Percentiles rank a stretch among this genome's conserved stretches.
These are phyloP conservation scores for Cavia porcellus DNA, from an alignment of 2,113 vertebrate genomes.

Conservation along the genomic window DNA sequence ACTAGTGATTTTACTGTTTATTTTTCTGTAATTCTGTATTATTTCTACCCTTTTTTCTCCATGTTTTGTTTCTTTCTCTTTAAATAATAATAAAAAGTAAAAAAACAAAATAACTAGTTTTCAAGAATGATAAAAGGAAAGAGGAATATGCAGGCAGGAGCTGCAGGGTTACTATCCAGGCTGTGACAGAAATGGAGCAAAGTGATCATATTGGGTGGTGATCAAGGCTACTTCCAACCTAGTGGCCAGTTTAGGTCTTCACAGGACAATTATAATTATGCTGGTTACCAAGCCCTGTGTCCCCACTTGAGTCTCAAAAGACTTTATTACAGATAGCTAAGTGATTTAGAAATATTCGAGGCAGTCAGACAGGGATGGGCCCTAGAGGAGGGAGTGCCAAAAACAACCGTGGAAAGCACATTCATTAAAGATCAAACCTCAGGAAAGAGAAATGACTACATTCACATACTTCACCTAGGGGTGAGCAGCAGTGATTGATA, in stretches of 20 bases:
- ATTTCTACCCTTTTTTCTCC: too few species aligned
- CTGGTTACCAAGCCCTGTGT: background rate
- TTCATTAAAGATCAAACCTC: background rate
- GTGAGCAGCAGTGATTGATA: background rate
- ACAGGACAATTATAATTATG: background rate
- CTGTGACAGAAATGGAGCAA: background rate
- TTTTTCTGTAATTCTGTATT: too few species aligned
- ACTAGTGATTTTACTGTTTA: too few species aligned
- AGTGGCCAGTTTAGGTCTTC: background rate
- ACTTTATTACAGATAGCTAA: background rate
- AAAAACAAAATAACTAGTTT: background rate
- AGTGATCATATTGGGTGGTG: rapidly evolving
- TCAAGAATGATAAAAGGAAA: conserved; percentile 17
- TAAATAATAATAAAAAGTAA: too few species aligned
- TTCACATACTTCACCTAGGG: background rate
- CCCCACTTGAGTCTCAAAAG: background rate
- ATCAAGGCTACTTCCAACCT: background rate
- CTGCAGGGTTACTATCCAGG: background rate
- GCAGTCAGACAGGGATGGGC: background rate
- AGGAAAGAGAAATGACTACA: background rate
- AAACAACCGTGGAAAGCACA: background rate
- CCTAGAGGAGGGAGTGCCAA: background rate
- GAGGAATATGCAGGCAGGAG: background rate
- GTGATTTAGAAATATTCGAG: background rate
- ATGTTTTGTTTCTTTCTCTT: too few species aligned